phyloP scores from a whole-genome alignment of 2,888 invertebrate genomes.

The Tachina lurida region DNA sequence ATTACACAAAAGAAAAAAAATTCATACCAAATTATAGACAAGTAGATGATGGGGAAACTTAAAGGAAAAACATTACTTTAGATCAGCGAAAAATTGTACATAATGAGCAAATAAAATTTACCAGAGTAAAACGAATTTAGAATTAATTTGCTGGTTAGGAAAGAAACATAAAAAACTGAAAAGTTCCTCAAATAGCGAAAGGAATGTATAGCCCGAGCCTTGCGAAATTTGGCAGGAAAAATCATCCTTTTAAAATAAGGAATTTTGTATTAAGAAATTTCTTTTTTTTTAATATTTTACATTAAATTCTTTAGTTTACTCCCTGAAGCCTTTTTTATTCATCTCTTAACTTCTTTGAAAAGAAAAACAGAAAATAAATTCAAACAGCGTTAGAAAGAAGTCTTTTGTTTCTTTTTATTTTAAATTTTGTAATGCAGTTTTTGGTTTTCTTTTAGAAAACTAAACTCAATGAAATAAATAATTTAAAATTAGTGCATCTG shows the following conservation, averaged over 20 bases:
- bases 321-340: too few species aligned
- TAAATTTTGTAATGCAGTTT: background rate
- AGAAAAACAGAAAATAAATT: background rate
- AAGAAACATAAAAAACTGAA: background rate
- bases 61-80: background rate
- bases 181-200: too few species aligned
- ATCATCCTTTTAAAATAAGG: background rate
- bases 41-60: background rate
- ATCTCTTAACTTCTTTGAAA: too few species aligned
- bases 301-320: background rate
- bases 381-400: background rate
- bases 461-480: slow-evolving; percentile 12
- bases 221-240: background rate
- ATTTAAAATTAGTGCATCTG: slow-evolving; percentile 34
- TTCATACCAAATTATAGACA: background rate
- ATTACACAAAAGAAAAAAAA: background rate
- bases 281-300: background rate
- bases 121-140: background rate
- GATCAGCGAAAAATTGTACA: background rate
- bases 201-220: background rate
- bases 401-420: background rate
- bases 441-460: background rate
- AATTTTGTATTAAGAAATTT: background rate
- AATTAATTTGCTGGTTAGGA: background rate
- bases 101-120: slow-evolving; percentile 1